phyloP scores from a whole-genome alignment of 1,140 invertebrate species.

The Vanessa atalanta region DNA sequence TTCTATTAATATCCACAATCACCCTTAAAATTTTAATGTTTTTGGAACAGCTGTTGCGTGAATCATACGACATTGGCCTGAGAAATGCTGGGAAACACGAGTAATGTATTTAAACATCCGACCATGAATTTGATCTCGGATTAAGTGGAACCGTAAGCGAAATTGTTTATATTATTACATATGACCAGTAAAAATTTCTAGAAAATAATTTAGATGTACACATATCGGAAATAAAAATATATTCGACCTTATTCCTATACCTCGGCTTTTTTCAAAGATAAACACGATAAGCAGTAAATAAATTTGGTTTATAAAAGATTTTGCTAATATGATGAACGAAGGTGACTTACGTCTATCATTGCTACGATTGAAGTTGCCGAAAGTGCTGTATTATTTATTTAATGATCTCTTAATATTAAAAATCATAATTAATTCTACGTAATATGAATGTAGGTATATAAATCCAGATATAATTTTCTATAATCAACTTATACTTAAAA shows the following conservation, averaged over 20 bases:
- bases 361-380: slow-evolving; percentile 1
- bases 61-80: slow-evolving; percentile 73
- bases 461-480: too few species aligned
- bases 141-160: slow-evolving; percentile 51
- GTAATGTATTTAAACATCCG: slow-evolving; percentile 59
- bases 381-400: not conserved
- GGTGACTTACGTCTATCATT: slow-evolving; percentile 21
- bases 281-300: slow-evolving; percentile 46
- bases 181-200: slow-evolving; percentile 48
- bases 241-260: too few species aligned
- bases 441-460: not conserved
- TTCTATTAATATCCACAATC: slow-evolving; percentile 8
- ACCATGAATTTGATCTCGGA: slow-evolving; percentile 64
- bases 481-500: too few species aligned
- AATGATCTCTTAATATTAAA: not conserved
- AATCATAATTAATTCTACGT: not conserved
- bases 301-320: slow-evolving; percentile 41
- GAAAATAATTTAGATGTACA: slow-evolving; percentile 48
- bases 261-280: slow-evolving; percentile 62
- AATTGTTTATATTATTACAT: slow-evolving; percentile 38
- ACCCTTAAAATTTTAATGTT: slow-evolving; percentile 60
- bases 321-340: slow-evolving; percentile 19
- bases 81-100: slow-evolving; percentile 60
- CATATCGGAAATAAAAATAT: slow-evolving; percentile 61
- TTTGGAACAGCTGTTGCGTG: slow-evolving; percentile 73